Conservation (phyloP, 1,140 invertebrate species). For the Eufriesea mexicana region DNA sequence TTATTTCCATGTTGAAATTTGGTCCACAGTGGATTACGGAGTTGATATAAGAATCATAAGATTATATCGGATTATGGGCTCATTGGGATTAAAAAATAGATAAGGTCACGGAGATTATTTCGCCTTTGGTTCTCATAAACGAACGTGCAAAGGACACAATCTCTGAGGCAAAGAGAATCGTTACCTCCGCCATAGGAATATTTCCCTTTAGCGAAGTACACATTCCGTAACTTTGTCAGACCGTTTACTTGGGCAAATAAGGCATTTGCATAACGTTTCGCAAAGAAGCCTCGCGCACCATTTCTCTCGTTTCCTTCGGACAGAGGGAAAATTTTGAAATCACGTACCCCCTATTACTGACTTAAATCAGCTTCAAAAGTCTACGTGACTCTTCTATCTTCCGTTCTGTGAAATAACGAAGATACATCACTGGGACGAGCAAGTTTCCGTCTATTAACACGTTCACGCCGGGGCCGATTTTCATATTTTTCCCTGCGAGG, state of each 20-base stretch:
- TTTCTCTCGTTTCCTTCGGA: not conserved
- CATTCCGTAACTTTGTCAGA: not conserved
- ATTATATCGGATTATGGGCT: no score
- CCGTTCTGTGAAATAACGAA: no score
- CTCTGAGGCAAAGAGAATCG: not conserved
- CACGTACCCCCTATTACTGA: not conserved
- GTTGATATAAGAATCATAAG: no score
- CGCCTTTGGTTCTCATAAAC: not conserved
- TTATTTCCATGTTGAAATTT: not conserved
- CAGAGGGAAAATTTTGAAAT: not conserved
- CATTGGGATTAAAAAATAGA: no score
- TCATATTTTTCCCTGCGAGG: no score
- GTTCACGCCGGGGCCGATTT: no score
- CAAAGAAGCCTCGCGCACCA: not conserved
- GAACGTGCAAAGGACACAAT: not conserved
- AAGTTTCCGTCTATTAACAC: no score
- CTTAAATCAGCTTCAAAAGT: not conserved
- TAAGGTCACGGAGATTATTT: no score
- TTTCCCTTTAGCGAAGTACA: constrained; percentile 11
- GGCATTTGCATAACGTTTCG: constrained; percentile 12
- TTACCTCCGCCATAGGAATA: not conserved
- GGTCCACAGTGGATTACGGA: no score
- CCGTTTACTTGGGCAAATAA: constrained; percentile 23
- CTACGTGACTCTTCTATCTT: no score
- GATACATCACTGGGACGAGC: no score